Percentiles rank a stretch among this genome's conserved stretches.
These are phyloP conservation scores for Monochamus alternatus DNA, from an alignment of 2,888 invertebrate genomes.

Conservation along the genomic window DNA sequence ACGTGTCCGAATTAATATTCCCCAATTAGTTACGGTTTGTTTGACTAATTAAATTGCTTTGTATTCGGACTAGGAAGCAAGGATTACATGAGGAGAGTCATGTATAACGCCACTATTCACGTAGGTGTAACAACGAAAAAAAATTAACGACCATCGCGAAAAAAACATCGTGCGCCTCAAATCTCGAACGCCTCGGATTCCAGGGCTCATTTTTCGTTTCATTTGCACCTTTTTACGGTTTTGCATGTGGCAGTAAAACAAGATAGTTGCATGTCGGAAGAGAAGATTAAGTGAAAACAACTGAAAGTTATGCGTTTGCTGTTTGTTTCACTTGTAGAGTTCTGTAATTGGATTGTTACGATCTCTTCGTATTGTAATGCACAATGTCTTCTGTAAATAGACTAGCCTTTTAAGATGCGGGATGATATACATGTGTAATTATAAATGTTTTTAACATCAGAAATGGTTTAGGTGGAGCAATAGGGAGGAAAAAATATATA, in stretches of 20 bases:
- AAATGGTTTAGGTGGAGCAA: no score
- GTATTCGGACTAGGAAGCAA: not conserved
- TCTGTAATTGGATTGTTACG: no score
- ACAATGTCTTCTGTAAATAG: no score
- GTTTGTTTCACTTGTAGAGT: no score
- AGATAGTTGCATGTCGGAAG: not conserved
- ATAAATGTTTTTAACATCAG: no score
- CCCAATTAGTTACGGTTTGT: conserved; percentile 1
- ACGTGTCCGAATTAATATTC: not conserved
- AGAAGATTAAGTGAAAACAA: not conserved
- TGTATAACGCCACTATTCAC: not conserved
- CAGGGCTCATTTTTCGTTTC: not conserved
- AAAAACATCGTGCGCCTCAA: not conserved
- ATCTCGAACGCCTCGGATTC: not conserved
- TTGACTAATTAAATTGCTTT: not conserved
- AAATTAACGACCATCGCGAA: not conserved
- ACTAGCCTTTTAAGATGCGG: no score
- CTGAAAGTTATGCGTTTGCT: not conserved
- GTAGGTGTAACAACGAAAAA: conserved; percentile 5
- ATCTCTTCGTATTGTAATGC: no score
- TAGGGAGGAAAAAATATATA: no score
- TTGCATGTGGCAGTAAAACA: not conserved
- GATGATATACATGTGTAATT: no score
- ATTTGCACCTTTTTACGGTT: not conserved
- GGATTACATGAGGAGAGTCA: not conserved